Base-by-base conservation (phyloP, 2,888 invertebrate genomes). In the Chelonus formosanus region DNA sequence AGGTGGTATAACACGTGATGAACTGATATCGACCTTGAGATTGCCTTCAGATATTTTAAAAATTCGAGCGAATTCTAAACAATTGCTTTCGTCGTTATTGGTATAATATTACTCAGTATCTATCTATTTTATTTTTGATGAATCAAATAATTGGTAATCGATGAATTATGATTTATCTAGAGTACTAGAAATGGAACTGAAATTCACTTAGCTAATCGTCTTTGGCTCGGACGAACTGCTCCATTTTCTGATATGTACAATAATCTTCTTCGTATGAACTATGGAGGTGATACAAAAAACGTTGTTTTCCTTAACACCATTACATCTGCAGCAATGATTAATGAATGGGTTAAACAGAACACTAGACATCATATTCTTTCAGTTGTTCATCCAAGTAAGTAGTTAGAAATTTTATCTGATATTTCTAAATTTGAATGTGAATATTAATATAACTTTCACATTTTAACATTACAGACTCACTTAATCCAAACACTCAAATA, bases 341-440 rank as follows among this genome's bases (percentile, higher is more conserved):
- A 92, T 74, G 76, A 79, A 3, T 92, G 91, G 91, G 88, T 89
- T 3, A 83, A 78, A 3, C 76, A 82, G 1, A 83, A 84, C 10
- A 92, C 91, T 0, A 84, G 85, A 20, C 88, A 89, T 6, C 80
- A 87, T 5, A 89, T 92, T 59, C 81, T 85, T 0, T 76, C 81
- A 10, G 80, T 91, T 64, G 78, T 90, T 8, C 85, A 86, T 36
- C 78, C 86, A 73, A 86, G 90, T 90, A 80, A 79, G 81, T 73
- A 67, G 58, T 43, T 56, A 36, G 64, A 63, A 60, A 34, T 10
- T 43, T 54, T 6, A 56, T 35, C 43, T 44, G 8, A 65, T 43
- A 58, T 56, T 40, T 48, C 36, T 47, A 61, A 44, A 47, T 52
- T 10, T n/a, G 7, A 60, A 47, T 3, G 5, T 43, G 7, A 43